Conservation (phyloP, 2,888 invertebrate species). For the Rhorus exstirpatorius region DNA sequence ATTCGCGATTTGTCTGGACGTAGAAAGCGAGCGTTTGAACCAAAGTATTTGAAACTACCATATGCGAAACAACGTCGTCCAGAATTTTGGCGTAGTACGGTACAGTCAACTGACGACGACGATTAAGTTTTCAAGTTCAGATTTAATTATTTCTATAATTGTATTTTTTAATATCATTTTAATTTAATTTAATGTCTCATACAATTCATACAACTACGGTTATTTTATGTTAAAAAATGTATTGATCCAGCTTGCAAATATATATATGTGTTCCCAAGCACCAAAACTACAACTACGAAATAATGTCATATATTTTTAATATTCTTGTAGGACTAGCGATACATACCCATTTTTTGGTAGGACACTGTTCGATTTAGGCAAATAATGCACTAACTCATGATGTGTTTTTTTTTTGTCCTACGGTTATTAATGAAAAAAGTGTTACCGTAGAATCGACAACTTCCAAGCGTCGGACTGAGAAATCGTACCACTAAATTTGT, state of each 20-base stretch:
- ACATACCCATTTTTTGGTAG: slow-evolving; percentile 45
- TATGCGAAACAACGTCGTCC: slow-evolving; percentile 40
- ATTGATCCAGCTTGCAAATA: slow-evolving; percentile 16
- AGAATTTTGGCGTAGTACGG: slow-evolving; percentile 61
- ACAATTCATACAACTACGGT: not conserved
- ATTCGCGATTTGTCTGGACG: slow-evolving; percentile 68
- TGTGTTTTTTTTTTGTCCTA: too few species aligned
- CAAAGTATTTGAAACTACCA: slow-evolving; percentile 63
- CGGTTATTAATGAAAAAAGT: too few species aligned
- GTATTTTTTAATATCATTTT: not conserved
- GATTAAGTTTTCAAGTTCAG: slow-evolving; percentile 4
- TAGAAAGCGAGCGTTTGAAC: slow-evolving; percentile 71
- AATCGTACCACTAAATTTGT: too few species aligned
- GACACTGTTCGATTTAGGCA: slow-evolving; percentile 37
- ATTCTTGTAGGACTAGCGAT: slow-evolving; percentile 48
- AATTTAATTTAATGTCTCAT: not conserved
- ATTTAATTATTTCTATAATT: not conserved
- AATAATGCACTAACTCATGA: slow-evolving; percentile 19
- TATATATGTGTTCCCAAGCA: not conserved
- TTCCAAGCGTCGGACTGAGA: slow-evolving; percentile 52
- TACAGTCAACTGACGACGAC: slow-evolving; percentile 40
- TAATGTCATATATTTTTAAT: slow-evolving; percentile 21
- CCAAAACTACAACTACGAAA: slow-evolving; percentile 22
- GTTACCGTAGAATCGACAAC: slow-evolving; percentile 36
- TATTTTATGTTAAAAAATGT: not conserved